phyloP scores from a whole-genome alignment of 2,888 invertebrate species.

The Callyntrura guangdongensis region DNA sequence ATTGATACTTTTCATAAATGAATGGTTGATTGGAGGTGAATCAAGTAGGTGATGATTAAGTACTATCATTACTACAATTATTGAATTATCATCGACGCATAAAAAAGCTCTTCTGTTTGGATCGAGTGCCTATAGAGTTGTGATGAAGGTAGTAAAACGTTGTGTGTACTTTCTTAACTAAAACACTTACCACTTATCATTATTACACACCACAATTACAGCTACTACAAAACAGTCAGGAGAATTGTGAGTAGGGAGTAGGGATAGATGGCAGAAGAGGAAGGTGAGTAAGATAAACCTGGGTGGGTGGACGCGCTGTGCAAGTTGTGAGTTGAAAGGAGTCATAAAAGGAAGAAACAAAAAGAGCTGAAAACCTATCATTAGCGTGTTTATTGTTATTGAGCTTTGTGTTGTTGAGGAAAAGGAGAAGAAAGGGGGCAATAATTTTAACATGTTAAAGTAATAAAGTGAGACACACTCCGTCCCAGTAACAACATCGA shows the following conservation, averaged over 20 bases:
- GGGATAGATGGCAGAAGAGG: not conserved
- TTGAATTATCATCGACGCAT: constrained; percentile 34
- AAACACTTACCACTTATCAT: not conserved
- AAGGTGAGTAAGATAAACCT: constrained; percentile 34
- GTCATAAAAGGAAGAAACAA: constrained; percentile 65
- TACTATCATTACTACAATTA: constrained; percentile 37
- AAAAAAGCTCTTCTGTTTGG: not conserved
- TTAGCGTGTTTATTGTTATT: constrained; percentile 72
- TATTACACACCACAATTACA: not conserved
- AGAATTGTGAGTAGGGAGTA: not conserved
- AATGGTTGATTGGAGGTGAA: constrained; percentile 13
- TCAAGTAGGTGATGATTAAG: constrained; percentile 28
- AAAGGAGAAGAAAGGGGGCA: constrained; percentile 47
- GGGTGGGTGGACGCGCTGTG: constrained; percentile 34
- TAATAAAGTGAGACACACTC: too few relatives aligned
- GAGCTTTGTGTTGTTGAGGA: constrained; percentile 63
- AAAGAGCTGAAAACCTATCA: constrained; percentile 75
- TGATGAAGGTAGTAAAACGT: too few relatives aligned
- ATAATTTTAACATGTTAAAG: not conserved
- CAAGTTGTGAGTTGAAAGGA: constrained; percentile 50
- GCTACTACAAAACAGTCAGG: not conserved
- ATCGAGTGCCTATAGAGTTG: not conserved
- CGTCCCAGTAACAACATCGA: not conserved
- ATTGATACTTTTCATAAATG: constrained; percentile 42
- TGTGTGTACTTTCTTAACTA: not conserved